A percentile compares a stretch with the other conserved stretches of the same genome.
Conservation (phyloP, 2,888 invertebrate species). For the Orthosia cruda region DNA sequence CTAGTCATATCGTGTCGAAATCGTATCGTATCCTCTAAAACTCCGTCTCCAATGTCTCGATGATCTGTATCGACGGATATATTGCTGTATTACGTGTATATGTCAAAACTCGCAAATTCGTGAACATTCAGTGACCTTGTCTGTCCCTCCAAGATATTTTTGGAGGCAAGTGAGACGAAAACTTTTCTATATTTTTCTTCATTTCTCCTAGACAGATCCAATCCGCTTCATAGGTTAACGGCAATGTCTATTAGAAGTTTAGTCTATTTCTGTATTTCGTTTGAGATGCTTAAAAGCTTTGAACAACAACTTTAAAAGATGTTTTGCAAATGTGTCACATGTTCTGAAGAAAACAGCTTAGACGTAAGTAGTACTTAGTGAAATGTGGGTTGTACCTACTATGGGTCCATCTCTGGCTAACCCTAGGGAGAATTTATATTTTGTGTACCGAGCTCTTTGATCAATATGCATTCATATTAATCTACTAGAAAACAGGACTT, state of each 20-base stretch:
- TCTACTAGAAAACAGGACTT: too few relatives aligned
- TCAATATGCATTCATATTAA: too few relatives aligned
- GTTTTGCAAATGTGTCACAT: background rate
- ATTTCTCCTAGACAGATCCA: constrained; percentile 4
- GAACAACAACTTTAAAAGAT: background rate
- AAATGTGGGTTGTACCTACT: background rate
- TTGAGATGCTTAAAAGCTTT: background rate
- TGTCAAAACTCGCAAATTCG: constrained; percentile 9
- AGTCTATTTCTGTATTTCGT: constrained; percentile 1
- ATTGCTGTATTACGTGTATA: constrained; percentile 11
- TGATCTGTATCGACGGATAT: constrained; percentile 5
- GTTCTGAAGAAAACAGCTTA: background rate
- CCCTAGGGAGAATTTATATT: too few relatives aligned
- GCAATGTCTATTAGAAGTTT: background rate
- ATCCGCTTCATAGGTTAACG: constrained; percentile 7
- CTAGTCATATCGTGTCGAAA: constrained; percentile 1
- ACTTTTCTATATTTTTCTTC: constrained; percentile 14
- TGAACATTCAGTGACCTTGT: constrained; percentile 19
- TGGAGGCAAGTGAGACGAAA: constrained; percentile 6
- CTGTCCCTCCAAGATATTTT: constrained; percentile 40
- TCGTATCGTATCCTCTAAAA: constrained; percentile 25
- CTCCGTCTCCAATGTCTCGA: background rate
- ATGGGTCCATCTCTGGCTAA: too few relatives aligned
- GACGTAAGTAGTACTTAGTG: too few relatives aligned
- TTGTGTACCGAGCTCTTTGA: too few relatives aligned